Conservation (phyloP, 35 echinoderm and acorn worm genomes). For the Ptychodera flava region DNA sequence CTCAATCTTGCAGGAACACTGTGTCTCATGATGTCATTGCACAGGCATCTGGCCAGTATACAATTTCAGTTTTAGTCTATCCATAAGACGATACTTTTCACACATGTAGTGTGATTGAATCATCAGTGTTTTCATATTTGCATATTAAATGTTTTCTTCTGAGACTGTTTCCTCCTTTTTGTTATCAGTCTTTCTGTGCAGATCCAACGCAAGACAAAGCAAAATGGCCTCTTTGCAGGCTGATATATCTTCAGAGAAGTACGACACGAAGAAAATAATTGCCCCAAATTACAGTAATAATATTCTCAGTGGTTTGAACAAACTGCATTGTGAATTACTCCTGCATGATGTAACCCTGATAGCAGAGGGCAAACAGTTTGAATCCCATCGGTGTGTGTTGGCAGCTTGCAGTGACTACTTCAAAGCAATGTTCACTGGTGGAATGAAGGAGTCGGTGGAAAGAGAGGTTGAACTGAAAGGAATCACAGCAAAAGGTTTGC, state of each 20-base stretch:
- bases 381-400: slow-evolving; percentile 47
- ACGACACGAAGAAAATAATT: not conserved
- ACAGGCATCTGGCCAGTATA: too few species aligned
- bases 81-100: too few species aligned
- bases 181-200: too few species aligned
- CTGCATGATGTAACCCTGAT: not conserved
- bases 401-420: slow-evolving; percentile 63
- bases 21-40: too few species aligned
- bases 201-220: too few species aligned
- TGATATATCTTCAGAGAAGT: not conserved
- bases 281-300: not conserved
- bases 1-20: too few species aligned
- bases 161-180: too few species aligned
- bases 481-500: slow-evolving; percentile 13
- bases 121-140: too few species aligned
- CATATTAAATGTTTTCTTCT: too few species aligned
- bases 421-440: slow-evolving; percentile 60
- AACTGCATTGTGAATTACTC: not conserved
- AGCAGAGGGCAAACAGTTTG: not conserved
- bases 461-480: slow-evolving; percentile 24
- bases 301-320: not conserved
- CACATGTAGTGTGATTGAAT: too few species aligned
- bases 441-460: slow-evolving; percentile 39
- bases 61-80: too few species aligned
- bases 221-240: not conserved